These are phyloP conservation scores for Quadroppia sp. DNA, from an alignment of 2,888 invertebrate species.

Conservation along the genomic window DNA sequence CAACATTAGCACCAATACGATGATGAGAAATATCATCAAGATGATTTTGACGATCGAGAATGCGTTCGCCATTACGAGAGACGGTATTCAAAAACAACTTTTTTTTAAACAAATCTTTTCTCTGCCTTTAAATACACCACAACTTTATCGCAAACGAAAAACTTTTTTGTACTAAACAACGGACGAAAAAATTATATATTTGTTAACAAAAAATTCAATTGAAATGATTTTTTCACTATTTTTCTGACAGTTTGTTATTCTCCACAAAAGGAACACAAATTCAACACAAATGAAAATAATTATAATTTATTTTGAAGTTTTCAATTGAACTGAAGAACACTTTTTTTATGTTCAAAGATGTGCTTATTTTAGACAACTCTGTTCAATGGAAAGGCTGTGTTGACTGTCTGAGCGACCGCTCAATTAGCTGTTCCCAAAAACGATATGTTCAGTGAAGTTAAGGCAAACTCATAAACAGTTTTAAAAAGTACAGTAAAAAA, in stretches of 20 bases:
- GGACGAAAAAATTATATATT: no score
- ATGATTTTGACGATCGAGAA: slow-evolving; percentile 37
- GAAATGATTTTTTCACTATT: no score
- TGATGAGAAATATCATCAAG: slow-evolving; percentile 38
- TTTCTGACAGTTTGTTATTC: no score
- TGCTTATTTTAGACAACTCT: not conserved
- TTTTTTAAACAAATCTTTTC: not conserved
- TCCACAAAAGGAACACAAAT: no score
- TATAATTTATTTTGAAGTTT: no score
- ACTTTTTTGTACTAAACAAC: no score
- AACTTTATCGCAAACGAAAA: no score
- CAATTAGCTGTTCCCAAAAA: not conserved
- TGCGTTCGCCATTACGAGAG: slow-evolving; percentile 30
- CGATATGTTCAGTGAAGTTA: not conserved
- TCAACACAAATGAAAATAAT: no score
- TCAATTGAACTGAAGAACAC: not conserved
- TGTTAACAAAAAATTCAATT: no score
- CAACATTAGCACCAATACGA: slow-evolving; percentile 41
- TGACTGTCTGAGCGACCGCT: not conserved
- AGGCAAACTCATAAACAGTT: not conserved
- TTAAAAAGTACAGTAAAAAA: not conserved
- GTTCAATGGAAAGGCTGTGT: not conserved
- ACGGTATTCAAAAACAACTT: not conserved
- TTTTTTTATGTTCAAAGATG: not conserved
- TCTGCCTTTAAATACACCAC: not conserved